Percentiles rank a stretch among this genome's conserved stretches.
phyloP scores from a whole-genome alignment of 2,797 vertebrate genomes.

The Spondyliosoma cantharus region DNA sequence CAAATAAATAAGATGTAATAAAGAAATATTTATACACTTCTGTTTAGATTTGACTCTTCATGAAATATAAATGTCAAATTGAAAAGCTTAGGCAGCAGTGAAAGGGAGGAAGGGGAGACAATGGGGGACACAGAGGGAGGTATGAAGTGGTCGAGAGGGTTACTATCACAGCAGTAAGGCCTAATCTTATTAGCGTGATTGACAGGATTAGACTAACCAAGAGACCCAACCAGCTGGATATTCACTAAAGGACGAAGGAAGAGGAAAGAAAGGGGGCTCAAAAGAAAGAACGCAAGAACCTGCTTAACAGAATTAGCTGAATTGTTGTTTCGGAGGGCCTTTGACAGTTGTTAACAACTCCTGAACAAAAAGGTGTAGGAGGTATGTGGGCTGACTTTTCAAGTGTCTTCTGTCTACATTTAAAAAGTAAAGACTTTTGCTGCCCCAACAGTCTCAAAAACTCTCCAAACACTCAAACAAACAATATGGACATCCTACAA shows the following conservation, averaged over 20 bases:
- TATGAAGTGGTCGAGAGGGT: constrained; percentile 45
- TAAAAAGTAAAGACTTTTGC: constrained; percentile 17
- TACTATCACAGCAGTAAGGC: constrained; percentile 71
- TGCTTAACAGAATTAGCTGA: constrained; percentile 21
- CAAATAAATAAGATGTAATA: background rate
- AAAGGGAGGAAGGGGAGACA: constrained; percentile 17
- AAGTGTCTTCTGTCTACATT: background rate
- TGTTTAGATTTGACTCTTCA: background rate
- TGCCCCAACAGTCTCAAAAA: background rate
- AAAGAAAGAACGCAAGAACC: constrained; percentile 36
- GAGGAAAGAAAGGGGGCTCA: constrained; percentile 24
- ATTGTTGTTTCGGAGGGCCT: constrained; percentile 14
- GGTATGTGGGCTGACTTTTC: background rate
- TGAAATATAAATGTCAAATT: background rate
- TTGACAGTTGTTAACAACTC: constrained; percentile 5
- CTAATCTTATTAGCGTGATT: constrained; percentile 81
- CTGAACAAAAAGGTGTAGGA: constrained; percentile 32
- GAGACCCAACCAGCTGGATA: constrained; percentile 74
- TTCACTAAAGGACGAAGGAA: constrained; percentile 43
- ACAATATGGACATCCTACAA: background rate
- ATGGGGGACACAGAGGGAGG: constrained; percentile 20
- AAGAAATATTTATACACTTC: background rate
- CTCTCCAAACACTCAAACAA: constrained; percentile 11
- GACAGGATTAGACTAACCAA: constrained; percentile 76
- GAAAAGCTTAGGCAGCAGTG: constrained; percentile 17